Percentiles rank a stretch among this genome's conserved stretches.
Evolutionary conservation across 2,113 vertebrate genomes (phyloP).

Genomic region (Pardalotus punctatus): DNA sequence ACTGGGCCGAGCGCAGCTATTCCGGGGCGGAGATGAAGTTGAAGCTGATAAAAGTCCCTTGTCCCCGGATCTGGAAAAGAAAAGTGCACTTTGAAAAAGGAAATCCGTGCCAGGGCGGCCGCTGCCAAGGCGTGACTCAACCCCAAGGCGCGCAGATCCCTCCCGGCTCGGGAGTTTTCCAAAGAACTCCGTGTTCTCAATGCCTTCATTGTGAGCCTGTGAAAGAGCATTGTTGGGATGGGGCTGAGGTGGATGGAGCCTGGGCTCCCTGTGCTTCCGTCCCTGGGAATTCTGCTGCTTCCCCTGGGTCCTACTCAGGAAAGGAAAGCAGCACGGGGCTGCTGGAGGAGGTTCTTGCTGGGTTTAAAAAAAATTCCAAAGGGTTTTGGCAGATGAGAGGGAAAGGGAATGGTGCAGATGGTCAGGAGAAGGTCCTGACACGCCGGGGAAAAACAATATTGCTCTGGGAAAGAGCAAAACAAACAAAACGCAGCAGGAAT

Average conservation of each 20-base stretch:
- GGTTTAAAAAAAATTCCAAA: background rate
- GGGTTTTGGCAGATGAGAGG: background rate
- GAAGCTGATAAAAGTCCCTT: background rate
- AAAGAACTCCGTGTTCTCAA: background rate
- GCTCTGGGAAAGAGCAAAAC: background rate
- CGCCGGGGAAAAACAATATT: background rate
- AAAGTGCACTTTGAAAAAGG: background rate
- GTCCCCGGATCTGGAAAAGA: background rate
- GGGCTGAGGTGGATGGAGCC: background rate
- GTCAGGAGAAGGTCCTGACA: background rate
- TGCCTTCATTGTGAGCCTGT: background rate
- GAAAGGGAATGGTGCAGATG: background rate
- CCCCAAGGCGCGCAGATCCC: background rate
- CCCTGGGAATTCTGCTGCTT: background rate
- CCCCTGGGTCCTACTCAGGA: background rate
- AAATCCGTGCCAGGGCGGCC: background rate
- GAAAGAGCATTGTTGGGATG: background rate
- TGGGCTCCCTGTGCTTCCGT: background rate
- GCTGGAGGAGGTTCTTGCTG: background rate
- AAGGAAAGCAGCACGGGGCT: background rate
- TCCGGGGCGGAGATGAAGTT: background rate
- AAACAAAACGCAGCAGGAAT: background rate
- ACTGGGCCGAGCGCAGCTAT: background rate
- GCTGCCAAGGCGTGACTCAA: slow-evolving; percentile 42
- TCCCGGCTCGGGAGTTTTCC: background rate